Evolutionary conservation across 1,140 invertebrate species (phyloP).

Genomic region (Brachionus plicatilis): DNA sequence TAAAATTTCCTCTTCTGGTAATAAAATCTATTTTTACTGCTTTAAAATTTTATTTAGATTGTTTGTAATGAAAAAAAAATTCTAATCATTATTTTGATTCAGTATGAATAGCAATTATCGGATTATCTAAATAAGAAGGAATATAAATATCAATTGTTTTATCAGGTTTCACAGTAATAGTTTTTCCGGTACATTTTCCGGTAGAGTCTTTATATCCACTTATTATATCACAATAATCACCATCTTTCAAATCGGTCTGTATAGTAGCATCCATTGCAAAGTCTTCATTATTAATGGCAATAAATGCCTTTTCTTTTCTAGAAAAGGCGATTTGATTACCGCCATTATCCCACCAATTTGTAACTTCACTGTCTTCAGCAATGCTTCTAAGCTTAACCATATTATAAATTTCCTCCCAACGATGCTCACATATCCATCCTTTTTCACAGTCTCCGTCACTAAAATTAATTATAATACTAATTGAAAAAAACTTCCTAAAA

Average conservation of each 20-base stretch:
- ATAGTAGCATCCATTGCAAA: constrained; percentile 43
- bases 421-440: constrained; percentile 82
- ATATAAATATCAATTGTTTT: constrained; percentile 65
- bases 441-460: constrained; percentile 64
- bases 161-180: constrained; percentile 62
- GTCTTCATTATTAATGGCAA: constrained; percentile 48
- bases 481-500: no score
- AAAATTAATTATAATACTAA: background rate
- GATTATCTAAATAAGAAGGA: constrained; percentile 61
- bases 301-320: constrained; percentile 48
- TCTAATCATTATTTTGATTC: constrained; percentile 46
- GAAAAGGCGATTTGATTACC: constrained; percentile 48
- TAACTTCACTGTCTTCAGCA: constrained; percentile 49
- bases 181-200: constrained; percentile 66
- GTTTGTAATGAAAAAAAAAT: no score
- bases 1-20: no score
- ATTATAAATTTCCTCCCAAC: constrained; percentile 71
- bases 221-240: constrained; percentile 78
- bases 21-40: no score
- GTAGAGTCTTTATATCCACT: constrained; percentile 61
- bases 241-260: constrained; percentile 67
- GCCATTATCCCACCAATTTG: constrained; percentile 47
- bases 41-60: no score
- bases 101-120: constrained; percentile 71
- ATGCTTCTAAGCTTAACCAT: constrained; percentile 72